Percentiles rank a stretch among this genome's conserved stretches.
Evolutionary conservation across 2,113 vertebrate genomes (phyloP).

Genomic region (Alectura lathami): DNA sequence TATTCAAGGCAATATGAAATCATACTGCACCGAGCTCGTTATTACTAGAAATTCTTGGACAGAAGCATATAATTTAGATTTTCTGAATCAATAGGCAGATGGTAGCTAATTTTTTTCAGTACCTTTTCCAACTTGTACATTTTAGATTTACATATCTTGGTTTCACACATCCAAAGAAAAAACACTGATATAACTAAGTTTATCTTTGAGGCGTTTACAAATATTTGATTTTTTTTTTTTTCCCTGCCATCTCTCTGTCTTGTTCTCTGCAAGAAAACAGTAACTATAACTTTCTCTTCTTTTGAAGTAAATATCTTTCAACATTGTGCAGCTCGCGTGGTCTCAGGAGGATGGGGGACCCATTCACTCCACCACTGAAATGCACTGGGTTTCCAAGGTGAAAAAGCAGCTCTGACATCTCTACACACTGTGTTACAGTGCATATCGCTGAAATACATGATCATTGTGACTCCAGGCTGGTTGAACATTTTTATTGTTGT

Average conservation of each 20-base stretch:
- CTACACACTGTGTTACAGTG: neutral
- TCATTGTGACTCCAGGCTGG: neutral
- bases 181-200: slow-evolving; percentile 49
- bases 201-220: slow-evolving; percentile 59
- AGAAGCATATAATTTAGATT: slow-evolving; percentile 43
- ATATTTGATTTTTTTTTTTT: slow-evolving; percentile 12
- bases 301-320: neutral
- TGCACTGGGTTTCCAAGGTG: neutral
- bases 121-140: slow-evolving; percentile 16
- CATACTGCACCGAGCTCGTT: slow-evolving; percentile 67
- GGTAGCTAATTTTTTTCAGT: neutral
- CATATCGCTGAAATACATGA: neutral
- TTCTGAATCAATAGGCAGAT: slow-evolving; percentile 67
- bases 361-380: neutral
- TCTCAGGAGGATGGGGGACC: neutral
- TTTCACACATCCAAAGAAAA: slow-evolving; percentile 64
- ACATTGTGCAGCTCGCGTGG: neutral
- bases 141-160: slow-evolving; percentile 63
- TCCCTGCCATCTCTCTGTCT: neutral
- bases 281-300: neutral
- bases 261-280: neutral
- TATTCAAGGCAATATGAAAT: slow-evolving; percentile 31
- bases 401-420: neutral
- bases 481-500: neutral
- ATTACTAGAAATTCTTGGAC: slow-evolving; percentile 60